Base-by-base conservation (phyloP, 2,888 invertebrate genomes). In the Callyntrura guangdongensis region DNA sequence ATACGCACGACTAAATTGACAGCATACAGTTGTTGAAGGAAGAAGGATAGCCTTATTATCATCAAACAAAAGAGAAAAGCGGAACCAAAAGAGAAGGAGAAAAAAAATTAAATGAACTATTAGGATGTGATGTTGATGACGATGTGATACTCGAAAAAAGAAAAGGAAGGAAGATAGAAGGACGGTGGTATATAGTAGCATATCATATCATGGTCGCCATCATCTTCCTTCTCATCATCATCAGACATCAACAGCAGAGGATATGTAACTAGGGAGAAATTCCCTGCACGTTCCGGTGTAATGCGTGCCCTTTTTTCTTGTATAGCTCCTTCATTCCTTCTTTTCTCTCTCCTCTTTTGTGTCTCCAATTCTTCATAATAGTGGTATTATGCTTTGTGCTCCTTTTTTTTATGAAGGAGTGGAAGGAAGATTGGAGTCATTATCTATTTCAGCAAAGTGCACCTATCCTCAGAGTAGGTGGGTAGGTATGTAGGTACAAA, bases 201-300 rank as follows among this genome's bases (percentile, higher is more conserved):
- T 17, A 3, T 56, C 12, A 17, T 17, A 69, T 25, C 17, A 3
- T 69, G 14, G 8, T 69, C 14, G 49, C 17, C 25, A 81, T 27
- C 4, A 27, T 81, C 56, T 25, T 79, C 25, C 2, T 53, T 25
- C 0, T 36, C 36, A 27, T 82, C 45, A 67, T n/a, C 3, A 82
- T 67, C 49, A 67, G 81, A n/a, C n/a, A n/a, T n/a, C n/a, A n/a
- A n/a, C n/a, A n/a, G n/a, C n/a, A n/a, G n/a, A n/a, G n/a, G 11
- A n/a, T n/a, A 59, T 59, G 36, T n/a, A 81, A 61, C 9, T 20
- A 47, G 17, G 45, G 45, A 61, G 36, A 14, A 59, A 89, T 90
- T 90, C 90, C 59, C 49, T 79, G 64, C 90, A 90, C 90, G 90
- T 85, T 90, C 64, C 79, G 25, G 67, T 67, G 49, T 87, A 87